Conservation (phyloP, 2,888 invertebrate genomes). For the Caenorhabditis angaria region DNA sequence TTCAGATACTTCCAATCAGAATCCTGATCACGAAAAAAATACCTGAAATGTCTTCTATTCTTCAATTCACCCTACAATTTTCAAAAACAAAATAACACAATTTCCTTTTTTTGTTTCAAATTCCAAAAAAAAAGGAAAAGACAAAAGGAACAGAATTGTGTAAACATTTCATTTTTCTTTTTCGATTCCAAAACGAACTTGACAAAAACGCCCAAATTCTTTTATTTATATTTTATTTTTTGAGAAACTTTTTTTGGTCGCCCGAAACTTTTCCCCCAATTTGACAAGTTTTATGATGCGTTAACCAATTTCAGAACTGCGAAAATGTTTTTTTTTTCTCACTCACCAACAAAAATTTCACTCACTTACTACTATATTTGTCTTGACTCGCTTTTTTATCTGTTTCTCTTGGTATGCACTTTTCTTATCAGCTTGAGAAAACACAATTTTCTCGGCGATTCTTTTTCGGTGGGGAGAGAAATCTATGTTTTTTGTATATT, state of each 20-base stretch:
- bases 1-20: too few relatives aligned
- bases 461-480: too few relatives aligned
- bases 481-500: too few relatives aligned
- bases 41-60: too few relatives aligned
- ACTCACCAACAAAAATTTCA: not conserved
- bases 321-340: not conserved
- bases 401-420: not conserved
- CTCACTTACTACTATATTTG: not conserved
- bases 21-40: too few relatives aligned
- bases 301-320: not conserved
- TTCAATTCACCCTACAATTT: too few relatives aligned
- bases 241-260: too few relatives aligned
- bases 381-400: not conserved
- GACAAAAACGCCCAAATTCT: not conserved
- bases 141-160: not conserved
- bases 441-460: too few relatives aligned
- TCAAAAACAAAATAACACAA: too few relatives aligned
- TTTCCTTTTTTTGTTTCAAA: not conserved
- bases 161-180: not conserved
- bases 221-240: not conserved
- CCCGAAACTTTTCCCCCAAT: not conserved
- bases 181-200: not conserved
- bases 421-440: constrained; percentile 1
- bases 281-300: not conserved
- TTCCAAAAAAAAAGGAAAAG: not conserved